Conservation (phyloP, 2,888 invertebrate genomes). For the Sesamia inferens region DNA sequence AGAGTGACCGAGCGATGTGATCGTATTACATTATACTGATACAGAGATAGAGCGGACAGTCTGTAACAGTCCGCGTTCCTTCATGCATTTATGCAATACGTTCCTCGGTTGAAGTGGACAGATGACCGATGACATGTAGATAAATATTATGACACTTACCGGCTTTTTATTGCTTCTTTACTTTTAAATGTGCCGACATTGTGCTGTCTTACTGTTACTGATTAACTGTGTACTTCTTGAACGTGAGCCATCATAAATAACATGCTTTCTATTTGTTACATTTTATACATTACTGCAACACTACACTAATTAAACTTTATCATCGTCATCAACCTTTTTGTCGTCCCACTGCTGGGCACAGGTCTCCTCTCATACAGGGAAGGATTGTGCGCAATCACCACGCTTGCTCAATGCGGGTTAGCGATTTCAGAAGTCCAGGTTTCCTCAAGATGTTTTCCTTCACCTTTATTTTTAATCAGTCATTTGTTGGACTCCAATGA, state of each 20-base stretch:
- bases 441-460: too few relatives aligned
- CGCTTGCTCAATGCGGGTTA: too few relatives aligned
- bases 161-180: constrained; percentile 39
- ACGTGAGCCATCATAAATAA: background rate
- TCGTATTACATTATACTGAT: constrained; percentile 58
- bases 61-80: constrained; percentile 16
- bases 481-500: too few relatives aligned
- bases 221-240: background rate
- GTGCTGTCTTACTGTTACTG: constrained; percentile 12
- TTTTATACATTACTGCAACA: background rate
- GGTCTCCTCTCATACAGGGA: too few relatives aligned
- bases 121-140: constrained; percentile 56
- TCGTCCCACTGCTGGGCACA: too few relatives aligned
- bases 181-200: constrained; percentile 38
- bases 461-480: too few relatives aligned
- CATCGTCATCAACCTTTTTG: too few relatives aligned
- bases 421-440: too few relatives aligned
- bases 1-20: constrained; percentile 70
- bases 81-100: constrained; percentile 56
- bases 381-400: too few relatives aligned
- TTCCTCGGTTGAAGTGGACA: constrained; percentile 13
- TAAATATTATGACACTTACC: constrained; percentile 59
- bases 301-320: background rate
- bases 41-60: constrained; percentile 41
- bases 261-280: background rate